Conservation (phyloP, 2,797 vertebrate species). For the Ceyx erithaca region DNA sequence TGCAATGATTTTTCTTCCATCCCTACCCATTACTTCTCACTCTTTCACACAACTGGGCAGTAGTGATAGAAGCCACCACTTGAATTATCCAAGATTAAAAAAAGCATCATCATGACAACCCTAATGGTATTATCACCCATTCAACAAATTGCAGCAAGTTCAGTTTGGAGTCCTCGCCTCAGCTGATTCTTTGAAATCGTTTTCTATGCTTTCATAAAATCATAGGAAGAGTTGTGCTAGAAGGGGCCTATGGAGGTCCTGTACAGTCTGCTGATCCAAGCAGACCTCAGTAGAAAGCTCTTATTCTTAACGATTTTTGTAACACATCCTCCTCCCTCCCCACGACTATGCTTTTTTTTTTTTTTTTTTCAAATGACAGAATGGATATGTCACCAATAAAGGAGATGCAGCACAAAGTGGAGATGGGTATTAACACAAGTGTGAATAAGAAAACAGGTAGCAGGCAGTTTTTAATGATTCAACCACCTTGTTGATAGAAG, state of each 20-base stretch:
- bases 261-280: neutral
- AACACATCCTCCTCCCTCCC: neutral
- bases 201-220: neutral
- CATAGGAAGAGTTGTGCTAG: neutral
- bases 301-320: neutral
- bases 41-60: neutral
- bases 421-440: neutral
- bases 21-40: neutral
- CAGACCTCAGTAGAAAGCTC: neutral
- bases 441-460: neutral
- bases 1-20: neutral
- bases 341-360: rapidly evolving
- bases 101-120: neutral
- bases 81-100: neutral
- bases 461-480: neutral
- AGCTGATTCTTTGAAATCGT: neutral
- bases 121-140: neutral
- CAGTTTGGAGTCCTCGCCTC: neutral
- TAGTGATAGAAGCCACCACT: neutral
- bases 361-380: neutral
- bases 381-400: neutral
- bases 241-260: neutral
- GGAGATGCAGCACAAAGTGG: neutral
- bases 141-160: neutral
- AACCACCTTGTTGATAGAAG: rapidly evolving